Evolutionary conservation across 1,140 invertebrate genomes (phyloP).

Genomic region (Drosophila virilis): DNA sequence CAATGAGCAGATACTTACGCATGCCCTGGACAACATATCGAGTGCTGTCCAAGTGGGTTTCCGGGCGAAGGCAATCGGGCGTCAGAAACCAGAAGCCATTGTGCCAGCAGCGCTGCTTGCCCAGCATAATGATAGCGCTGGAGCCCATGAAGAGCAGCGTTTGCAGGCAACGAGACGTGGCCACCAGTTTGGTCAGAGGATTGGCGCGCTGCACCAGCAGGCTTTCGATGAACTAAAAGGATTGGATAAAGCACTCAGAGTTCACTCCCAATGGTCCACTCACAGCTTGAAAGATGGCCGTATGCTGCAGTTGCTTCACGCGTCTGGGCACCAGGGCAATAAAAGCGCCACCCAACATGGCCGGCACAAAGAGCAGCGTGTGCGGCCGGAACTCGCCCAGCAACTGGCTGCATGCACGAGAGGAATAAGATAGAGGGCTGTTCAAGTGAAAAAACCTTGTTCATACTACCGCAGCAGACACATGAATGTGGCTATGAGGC

Average conservation of each 20-base stretch:
- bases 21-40: conserved; percentile 41
- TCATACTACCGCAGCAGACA: conserved; percentile 48
- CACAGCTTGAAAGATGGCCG: conserved; percentile 58
- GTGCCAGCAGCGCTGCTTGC: conserved; percentile 34
- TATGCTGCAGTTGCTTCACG: conserved; percentile 49
- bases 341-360: conserved; percentile 45
- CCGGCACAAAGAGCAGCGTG: conserved; percentile 40
- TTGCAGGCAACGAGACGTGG: conserved; percentile 34
- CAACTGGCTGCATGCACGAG: conserved; percentile 19
- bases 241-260: too few species aligned
- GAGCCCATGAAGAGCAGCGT: conserved; percentile 56
- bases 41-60: background rate
- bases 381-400: conserved; percentile 45
- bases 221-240: conserved; percentile 52
- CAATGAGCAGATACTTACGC: conserved; percentile 55
- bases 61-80: conserved; percentile 16
- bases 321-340: conserved; percentile 8
- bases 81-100: conserved; percentile 64
- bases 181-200: conserved; percentile 29
- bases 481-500: conserved; percentile 35
- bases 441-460: background rate
- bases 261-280: conserved; percentile 14
- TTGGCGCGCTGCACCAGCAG: conserved; percentile 42
- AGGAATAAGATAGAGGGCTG: background rate
- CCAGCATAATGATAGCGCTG: conserved; percentile 55